A percentile compares a stretch with the other conserved stretches of the same genome.
Evolutionary conservation across 1,140 invertebrate genomes (phyloP).

Genomic region (Protaetia brevitarsis): DNA sequence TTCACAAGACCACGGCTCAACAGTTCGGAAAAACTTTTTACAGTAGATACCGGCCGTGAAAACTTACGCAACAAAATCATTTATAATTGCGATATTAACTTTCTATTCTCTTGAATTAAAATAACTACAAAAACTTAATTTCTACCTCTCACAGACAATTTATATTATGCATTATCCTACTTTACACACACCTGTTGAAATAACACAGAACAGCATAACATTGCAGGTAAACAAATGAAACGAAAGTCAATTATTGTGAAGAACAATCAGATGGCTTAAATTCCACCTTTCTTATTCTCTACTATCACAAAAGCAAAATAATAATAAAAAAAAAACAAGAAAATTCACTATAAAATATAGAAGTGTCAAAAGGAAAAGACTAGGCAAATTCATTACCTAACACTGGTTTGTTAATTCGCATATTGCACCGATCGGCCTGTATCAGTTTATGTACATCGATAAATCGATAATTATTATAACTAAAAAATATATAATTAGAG

Average conservation of each 20-base stretch:
- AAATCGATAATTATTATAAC: neutral
- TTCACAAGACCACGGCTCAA: too few species aligned
- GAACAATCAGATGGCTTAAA: constrained; percentile 6
- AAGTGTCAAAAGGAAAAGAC: too few species aligned
- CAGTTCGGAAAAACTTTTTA: too few species aligned
- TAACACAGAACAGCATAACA: neutral
- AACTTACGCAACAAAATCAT: too few species aligned
- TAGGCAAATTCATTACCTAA: too few species aligned
- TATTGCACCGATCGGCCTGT: neutral
- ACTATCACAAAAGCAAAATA: too few species aligned
- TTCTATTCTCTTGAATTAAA: too few species aligned
- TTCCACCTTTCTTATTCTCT: neutral
- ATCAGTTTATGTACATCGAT: constrained; percentile 15
- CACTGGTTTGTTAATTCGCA: too few species aligned
- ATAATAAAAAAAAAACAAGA: neutral
- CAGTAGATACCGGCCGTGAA: too few species aligned
- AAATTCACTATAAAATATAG: neutral
- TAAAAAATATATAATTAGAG: constrained; percentile 3
- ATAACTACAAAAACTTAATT: too few species aligned
- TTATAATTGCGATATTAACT: too few species aligned
- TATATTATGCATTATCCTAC: neutral
- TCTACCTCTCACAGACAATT: neutral
- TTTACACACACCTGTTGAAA: neutral
- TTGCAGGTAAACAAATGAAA: neutral
- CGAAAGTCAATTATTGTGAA: neutral